These are phyloP conservation scores for Pterostichus madidus DNA, from an alignment of 2,888 invertebrate species.

Conservation along the genomic window DNA sequence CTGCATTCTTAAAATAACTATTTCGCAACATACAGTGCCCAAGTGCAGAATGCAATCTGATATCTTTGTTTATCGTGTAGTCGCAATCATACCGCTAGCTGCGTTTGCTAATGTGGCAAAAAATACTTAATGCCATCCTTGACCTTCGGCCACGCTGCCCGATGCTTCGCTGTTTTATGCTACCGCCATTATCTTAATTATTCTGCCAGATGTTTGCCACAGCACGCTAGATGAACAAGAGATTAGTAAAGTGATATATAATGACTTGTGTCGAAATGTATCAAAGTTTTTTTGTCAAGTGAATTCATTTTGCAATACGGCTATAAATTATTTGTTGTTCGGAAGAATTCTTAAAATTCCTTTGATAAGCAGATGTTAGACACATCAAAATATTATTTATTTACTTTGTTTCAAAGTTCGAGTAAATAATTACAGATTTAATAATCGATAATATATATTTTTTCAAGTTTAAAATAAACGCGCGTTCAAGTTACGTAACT, in stretches of 20 bases:
- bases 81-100: slow-evolving; percentile 28
- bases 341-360: background rate
- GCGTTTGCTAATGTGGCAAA: slow-evolving; percentile 43
- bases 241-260: slow-evolving; percentile 31
- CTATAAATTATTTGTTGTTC: background rate
- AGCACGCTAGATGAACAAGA: background rate
- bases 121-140: slow-evolving; percentile 40
- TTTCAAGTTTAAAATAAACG: no score
- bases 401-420: background rate
- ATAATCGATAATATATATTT: no score
- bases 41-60: slow-evolving; percentile 40
- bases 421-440: background rate
- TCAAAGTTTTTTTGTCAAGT: slow-evolving; percentile 9
- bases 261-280: slow-evolving; percentile 27
- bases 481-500: background rate
- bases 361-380: background rate
- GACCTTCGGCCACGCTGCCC: slow-evolving; percentile 37
- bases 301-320: background rate
- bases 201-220: slow-evolving; percentile 29
- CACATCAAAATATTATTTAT: background rate
- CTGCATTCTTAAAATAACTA: slow-evolving; percentile 11
- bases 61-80: slow-evolving; percentile 28
- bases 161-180: slow-evolving; percentile 21
- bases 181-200: slow-evolving; percentile 51
- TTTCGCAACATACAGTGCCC: slow-evolving; percentile 2